Evolutionary conservation across 2,888 invertebrate species (phyloP), one percentile per base, ranked within the genome.

Genomic region (Orthonevra nobilis): DNA sequence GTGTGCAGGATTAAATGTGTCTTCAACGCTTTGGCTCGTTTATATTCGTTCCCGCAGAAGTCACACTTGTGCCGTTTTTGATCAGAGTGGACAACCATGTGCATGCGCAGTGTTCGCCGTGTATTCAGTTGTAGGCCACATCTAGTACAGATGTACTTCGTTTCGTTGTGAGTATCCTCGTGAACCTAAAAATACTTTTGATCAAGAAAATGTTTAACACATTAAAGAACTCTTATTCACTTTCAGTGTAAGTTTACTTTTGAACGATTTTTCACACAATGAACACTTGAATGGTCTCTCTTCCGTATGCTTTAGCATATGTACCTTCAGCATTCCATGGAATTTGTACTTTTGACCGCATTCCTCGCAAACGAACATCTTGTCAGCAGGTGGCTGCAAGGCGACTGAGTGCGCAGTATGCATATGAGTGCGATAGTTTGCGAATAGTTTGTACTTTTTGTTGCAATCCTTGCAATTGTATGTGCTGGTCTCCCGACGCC

Each of bases 311-410:
- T 89, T 89, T 3, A 90, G 85, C 68, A 89, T 87, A 83, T 90
- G 90, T 73, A 90, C 90, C 32, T 88, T 89, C 0, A 90, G 83
- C 1, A 90, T 89, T 1, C 90, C 89, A 40, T 89, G 87, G 2
- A 90, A 89, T 23, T 89, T 89, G 10, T 90, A 87, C 7, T 89
- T 87, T 58, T 89, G 88, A 0, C 90, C 90, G 81, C 90, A 90
- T 61, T 87, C 86, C 68, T 90, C 90, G 73, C 90, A 90, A 9
- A 90, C 86, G 70, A 86, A 90, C 0, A 90, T 90, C 58, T 89
- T 87, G 7, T 84, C 84, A 28, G 87, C 86, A 70, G 58, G 82
- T 83, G 32, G 82, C 63, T 36, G 32, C 0, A 83, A 40, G 7
- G 66, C 54, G 4, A 79, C 6, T 3, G 73, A 73, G 34, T 85